Evolutionary conservation across 2,113 vertebrate species (phyloP), one percentile per base, ranked within the genome.

Genomic region (Platycercus adscitus): DNA sequence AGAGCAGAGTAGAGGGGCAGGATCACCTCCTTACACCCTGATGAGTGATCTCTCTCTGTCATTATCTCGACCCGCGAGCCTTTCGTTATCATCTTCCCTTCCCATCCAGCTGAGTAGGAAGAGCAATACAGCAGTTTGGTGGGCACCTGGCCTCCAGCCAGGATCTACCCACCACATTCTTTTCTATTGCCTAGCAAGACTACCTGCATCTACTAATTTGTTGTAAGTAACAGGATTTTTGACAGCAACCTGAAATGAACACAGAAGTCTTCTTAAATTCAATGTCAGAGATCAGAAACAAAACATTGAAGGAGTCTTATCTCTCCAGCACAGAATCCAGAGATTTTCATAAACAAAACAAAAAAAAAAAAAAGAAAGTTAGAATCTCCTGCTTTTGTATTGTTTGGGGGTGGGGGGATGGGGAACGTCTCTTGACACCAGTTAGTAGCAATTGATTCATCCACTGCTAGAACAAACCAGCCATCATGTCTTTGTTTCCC

Each of bases 401-500:
- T 15, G n/a, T 43, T 47, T 35, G 9, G 17, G 9, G 14, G 8
- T 3, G 6, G 4, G 9, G 14, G 7, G 10, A n/a, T 6, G 7
- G 6, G 12, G 10, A 3, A 23, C 52, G 49, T 35, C 26, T 69
- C 25, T 14, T 63, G 8, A 65, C 13, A 80, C 2, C 9, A 25
- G 8, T 58, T 29, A 70, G 33, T 31, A 85, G 35, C 6, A 72
- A 66, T 2, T 73, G 20, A 61, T 78, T 70, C 25, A 63, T 17
- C 12, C 8, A 49, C 47, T 50, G 20, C 52, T 46, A 58, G 3
- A 50, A 73, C 29, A 82, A 86, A 83, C 1, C 33, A n/a, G 21
- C 21, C 28, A 12, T n/a, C 7, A 33, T 1, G 4, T n/a, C 28
- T 75, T 71, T 73, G 28, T 66, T 89, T 80, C 50, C 53, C 46